A percentile compares a stretch with the other conserved stretches of the same genome.
phyloP scores from a whole-genome alignment of 2,888 invertebrate genomes.

The Acanthosoma haemorrhoidale region DNA sequence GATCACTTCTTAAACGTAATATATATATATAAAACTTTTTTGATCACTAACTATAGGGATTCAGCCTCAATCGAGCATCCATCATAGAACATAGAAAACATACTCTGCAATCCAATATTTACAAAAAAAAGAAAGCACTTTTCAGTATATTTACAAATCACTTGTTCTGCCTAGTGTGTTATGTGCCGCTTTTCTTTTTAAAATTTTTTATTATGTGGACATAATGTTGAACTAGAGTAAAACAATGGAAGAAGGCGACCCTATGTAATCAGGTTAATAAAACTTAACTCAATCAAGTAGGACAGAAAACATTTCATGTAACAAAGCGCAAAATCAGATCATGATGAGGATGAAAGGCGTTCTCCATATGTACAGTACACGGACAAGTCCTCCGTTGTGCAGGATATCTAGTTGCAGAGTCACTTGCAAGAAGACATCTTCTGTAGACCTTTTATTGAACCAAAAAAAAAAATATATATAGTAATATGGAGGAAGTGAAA shows the following conservation, averaged over 20 bases:
- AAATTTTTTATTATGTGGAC: background rate
- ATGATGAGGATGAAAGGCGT: background rate
- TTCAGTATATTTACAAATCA: slow-evolving; percentile 13
- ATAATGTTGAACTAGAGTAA: background rate
- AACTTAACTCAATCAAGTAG: slow-evolving; percentile 24
- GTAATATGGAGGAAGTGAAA: background rate
- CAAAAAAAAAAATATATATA: background rate
- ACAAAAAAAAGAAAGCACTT: background rate
- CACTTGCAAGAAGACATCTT: slow-evolving; percentile 2
- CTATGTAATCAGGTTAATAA: slow-evolving; percentile 26
- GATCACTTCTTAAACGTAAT: slow-evolving; percentile 7
- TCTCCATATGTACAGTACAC: background rate
- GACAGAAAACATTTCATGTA: background rate
- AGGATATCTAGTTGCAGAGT: background rate
- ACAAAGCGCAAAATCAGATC: background rate
- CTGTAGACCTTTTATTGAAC: background rate
- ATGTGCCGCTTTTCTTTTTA: background rate
- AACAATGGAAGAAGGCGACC: slow-evolving; percentile 24
- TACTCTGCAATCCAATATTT: slow-evolving; percentile 1
- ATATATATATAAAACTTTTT: background rate
- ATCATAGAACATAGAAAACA: background rate
- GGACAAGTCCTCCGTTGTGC: background rate
- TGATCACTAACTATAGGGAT: slow-evolving; percentile 11
- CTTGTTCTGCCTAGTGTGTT: background rate
- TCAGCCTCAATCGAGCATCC: background rate